Conservation (phyloP, 2,888 invertebrate species). For the Nomada fabriciana region DNA sequence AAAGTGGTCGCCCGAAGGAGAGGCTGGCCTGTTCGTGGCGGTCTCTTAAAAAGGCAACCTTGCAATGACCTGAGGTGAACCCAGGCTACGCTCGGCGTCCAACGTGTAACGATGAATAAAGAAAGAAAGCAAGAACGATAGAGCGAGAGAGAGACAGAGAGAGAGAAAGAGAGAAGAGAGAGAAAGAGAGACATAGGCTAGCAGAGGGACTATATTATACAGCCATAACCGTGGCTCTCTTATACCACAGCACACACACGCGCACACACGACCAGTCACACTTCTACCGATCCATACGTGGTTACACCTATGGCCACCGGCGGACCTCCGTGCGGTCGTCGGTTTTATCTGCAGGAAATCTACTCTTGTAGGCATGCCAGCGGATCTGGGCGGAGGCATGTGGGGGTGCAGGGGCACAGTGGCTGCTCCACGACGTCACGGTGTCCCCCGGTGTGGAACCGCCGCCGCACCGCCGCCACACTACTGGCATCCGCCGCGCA, state of each 20-base stretch:
- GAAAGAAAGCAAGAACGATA: not conserved
- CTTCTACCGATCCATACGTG: not conserved
- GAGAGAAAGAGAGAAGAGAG: not conserved
- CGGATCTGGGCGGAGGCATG: constrained; percentile 54
- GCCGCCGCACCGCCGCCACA: constrained; percentile 55
- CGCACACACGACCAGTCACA: not conserved
- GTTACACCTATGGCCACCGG: constrained; percentile 68
- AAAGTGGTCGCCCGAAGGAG: constrained; percentile 71
- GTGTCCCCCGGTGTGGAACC: constrained; percentile 53
- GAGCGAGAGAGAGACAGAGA: not conserved
- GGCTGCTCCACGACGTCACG: constrained; percentile 53
- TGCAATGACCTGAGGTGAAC: constrained; percentile 83
- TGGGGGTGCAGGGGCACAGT: constrained; percentile 61
- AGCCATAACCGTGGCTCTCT: constrained; percentile 56
- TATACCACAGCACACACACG: constrained; percentile 9
- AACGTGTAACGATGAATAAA: constrained; percentile 11
- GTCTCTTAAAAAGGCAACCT: constrained; percentile 80
- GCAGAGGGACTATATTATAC: constrained; percentile 51
- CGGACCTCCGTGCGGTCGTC: constrained; percentile 81
- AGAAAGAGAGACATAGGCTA: constrained; percentile 27
- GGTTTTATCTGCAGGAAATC: constrained; percentile 82
- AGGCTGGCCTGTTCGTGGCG: constrained; percentile 67
- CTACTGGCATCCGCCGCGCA: constrained; percentile 66
- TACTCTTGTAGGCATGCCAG: constrained; percentile 82
- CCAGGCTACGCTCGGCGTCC: constrained; percentile 61